These are phyloP conservation scores for Trichopoda pennipes DNA, from an alignment of 2,888 invertebrate genomes.

Conservation along the genomic window DNA sequence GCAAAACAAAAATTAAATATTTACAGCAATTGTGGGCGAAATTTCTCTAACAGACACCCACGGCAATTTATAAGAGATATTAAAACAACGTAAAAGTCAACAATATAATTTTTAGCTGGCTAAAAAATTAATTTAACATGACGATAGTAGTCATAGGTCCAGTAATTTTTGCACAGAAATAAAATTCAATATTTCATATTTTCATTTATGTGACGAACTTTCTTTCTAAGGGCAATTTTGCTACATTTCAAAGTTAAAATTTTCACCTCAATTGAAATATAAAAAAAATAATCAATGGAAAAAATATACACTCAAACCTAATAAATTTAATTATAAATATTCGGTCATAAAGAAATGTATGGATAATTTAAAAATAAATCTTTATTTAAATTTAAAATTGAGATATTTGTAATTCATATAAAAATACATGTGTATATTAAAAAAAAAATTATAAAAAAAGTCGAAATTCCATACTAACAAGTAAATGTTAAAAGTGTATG, in stretches of 20 bases:
- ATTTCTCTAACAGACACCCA: conserved; percentile 1
- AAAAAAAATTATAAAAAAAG: conserved; percentile 6
- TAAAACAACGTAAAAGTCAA: conserved; percentile 10
- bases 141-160: conserved; percentile 30
- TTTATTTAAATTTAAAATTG: conserved; percentile 24
- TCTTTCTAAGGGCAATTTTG: no score
- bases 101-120: conserved; percentile 4
- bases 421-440: conserved; percentile 8
- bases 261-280: no score
- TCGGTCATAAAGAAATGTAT: not conserved
- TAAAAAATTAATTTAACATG: conserved; percentile 12
- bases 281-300: no score
- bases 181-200: not conserved
- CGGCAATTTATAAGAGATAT: not conserved
- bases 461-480: not conserved
- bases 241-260: no score
- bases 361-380: conserved; percentile 30
- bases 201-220: no score
- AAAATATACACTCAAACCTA: no score
- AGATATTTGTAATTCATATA: conserved; percentile 2
- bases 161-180: conserved; percentile 20
- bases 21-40: conserved; percentile 51
- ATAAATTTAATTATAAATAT: not conserved
- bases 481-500: not conserved
- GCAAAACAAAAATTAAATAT: not conserved